A percentile compares a stretch with the other conserved stretches of the same genome.
Conservation (phyloP, 2,113 vertebrate species). For the Zosterops borbonicus region DNA sequence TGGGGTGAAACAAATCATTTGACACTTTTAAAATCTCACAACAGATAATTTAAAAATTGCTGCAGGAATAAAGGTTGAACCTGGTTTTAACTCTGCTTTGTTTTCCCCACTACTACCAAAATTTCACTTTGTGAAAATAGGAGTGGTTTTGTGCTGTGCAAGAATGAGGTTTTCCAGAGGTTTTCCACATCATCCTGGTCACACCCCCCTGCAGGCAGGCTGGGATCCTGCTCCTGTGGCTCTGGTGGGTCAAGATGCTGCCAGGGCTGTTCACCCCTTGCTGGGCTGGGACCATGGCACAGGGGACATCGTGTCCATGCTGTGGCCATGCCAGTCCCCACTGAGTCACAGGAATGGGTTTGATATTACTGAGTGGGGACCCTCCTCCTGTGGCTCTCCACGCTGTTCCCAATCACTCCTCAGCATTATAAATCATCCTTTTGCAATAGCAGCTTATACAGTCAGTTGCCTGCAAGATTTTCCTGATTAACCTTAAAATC, state of each 20-base stretch:
- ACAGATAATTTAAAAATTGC: background rate
- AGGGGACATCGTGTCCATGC: fast-evolving
- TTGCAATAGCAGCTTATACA: slow-evolving; percentile 35
- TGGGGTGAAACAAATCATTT: background rate
- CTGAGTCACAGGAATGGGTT: fast-evolving
- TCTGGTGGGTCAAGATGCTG: background rate
- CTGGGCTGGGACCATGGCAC: background rate
- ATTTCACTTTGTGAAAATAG: background rate
- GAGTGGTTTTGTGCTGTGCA: fast-evolving
- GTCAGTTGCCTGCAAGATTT: slow-evolving; percentile 60
- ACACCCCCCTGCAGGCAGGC: no score
- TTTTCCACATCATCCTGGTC: fast-evolving
- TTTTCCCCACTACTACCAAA: background rate
- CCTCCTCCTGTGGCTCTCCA: background rate
- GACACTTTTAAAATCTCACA: background rate
- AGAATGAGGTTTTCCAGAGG: fast-evolving
- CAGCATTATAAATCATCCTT: background rate
- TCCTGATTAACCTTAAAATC: slow-evolving; percentile 66
- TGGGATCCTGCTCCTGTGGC: background rate
- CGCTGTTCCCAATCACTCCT: background rate
- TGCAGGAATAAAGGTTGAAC: background rate
- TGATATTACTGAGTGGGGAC: fast-evolving
- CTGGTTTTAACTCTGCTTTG: fast-evolving
- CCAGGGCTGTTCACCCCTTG: background rate
- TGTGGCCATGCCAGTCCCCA: background rate